Percentiles rank a stretch among this genome's conserved stretches.
Conservation (phyloP, 2,888 invertebrate genomes). For the Leptinotarsa haldemani region DNA sequence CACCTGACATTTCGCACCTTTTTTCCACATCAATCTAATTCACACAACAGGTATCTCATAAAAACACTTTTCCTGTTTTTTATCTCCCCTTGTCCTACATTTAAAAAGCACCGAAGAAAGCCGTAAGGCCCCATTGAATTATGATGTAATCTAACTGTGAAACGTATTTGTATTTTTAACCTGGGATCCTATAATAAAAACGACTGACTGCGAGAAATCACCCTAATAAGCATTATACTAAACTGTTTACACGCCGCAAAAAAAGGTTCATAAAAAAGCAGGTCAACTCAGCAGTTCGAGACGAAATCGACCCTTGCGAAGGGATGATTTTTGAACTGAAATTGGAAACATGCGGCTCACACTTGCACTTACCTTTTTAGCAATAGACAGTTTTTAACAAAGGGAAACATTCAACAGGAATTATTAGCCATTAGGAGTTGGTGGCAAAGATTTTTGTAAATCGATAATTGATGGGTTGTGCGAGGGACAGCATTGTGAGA, state of each 20-base stretch:
- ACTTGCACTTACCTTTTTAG: slow-evolving; percentile 17
- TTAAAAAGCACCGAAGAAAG: slow-evolving; percentile 28
- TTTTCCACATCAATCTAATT: slow-evolving; percentile 41
- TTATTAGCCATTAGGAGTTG: slow-evolving; percentile 8
- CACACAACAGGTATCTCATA: slow-evolving; percentile 52
- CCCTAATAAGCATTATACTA: slow-evolving; percentile 49
- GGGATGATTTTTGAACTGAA: background rate
- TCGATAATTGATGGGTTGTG: slow-evolving; percentile 12
- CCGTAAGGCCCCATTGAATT: slow-evolving; percentile 19
- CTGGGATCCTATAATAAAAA: slow-evolving; percentile 58
- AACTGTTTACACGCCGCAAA: slow-evolving; percentile 61
- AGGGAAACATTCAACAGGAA: slow-evolving; percentile 1
- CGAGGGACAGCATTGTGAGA: background rate
- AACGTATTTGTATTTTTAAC: slow-evolving; percentile 50
- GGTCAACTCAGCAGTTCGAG: slow-evolving; percentile 37
- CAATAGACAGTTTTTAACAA: slow-evolving; percentile 10
- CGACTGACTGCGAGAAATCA: slow-evolving; percentile 58
- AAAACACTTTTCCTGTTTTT: slow-evolving; percentile 54
- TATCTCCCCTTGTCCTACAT: slow-evolving; percentile 40
- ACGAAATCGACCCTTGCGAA: slow-evolving; percentile 5
- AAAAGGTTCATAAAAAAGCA: slow-evolving; percentile 58
- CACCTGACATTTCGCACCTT: slow-evolving; percentile 55
- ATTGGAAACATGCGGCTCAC: slow-evolving; percentile 2
- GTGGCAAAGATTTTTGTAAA: slow-evolving; percentile 7
- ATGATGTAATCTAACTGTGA: slow-evolving; percentile 51